Conservation (phyloP, 2,113 vertebrate species). For the Bubo bubo region DNA sequence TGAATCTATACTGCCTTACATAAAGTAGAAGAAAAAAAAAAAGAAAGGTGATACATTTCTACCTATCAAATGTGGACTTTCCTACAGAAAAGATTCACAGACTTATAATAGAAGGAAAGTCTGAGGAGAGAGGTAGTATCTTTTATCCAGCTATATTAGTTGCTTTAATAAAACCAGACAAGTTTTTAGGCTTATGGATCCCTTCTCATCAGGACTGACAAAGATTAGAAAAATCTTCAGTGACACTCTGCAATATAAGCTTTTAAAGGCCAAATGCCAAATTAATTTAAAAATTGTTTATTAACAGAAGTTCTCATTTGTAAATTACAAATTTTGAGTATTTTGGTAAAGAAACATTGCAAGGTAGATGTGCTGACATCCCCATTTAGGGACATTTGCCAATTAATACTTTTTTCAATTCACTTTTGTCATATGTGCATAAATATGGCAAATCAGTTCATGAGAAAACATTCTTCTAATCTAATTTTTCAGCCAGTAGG, state of each 20-base stretch:
- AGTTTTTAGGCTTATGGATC: background rate
- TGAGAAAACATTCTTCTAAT: background rate
- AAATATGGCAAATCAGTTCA: background rate
- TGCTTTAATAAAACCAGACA: background rate
- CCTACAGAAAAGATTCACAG: background rate
- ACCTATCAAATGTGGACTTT: background rate
- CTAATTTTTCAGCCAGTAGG: background rate
- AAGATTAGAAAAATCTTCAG: background rate
- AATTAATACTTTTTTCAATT: background rate
- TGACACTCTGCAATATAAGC: background rate
- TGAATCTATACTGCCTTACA: background rate
- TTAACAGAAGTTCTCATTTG: background rate
- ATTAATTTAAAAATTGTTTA: background rate
- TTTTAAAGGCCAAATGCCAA: background rate
- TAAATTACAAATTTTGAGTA: background rate
- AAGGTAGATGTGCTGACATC: background rate
- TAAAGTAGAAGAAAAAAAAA: background rate
- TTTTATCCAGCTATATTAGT: background rate
- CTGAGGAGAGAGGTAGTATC: background rate
- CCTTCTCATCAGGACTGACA: background rate
- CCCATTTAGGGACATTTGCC: background rate
- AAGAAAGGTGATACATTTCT: background rate
- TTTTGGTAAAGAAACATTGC: background rate
- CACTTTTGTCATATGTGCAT: background rate
- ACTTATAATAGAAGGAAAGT: background rate